These are phyloP conservation scores for Daphoenositta chrysoptera DNA, from an alignment of 2,113 vertebrate genomes.

Conservation along the genomic window DNA sequence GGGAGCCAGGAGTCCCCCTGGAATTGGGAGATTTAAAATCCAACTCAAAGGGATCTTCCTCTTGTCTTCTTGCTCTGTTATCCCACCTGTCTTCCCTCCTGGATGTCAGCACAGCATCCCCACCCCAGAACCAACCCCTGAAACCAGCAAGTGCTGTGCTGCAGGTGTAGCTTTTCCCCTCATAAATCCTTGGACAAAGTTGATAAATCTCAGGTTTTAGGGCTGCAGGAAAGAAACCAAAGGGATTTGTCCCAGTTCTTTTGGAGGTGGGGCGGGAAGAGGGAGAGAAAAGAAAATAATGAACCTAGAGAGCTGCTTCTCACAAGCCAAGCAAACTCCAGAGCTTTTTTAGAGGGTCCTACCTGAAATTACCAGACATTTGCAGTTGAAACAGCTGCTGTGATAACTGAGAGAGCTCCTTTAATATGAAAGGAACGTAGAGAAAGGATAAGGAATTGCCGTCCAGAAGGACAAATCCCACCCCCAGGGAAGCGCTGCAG, in stretches of 20 bases:
- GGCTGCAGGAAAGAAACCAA: neutral
- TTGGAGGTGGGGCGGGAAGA: fast-evolving
- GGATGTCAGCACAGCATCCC: neutral
- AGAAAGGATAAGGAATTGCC: fast-evolving
- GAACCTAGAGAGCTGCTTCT: neutral
- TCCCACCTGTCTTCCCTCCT: neutral
- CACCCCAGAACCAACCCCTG: neutral
- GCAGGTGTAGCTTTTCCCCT: neutral
- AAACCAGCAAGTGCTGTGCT: neutral
- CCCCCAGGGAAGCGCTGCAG: fast-evolving
- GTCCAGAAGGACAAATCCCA: neutral
- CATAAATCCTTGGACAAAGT: neutral
- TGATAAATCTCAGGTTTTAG: neutral
- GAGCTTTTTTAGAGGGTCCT: neutral
- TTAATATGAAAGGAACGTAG: neutral
- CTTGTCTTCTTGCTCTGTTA: neutral
- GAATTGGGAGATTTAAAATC: neutral
- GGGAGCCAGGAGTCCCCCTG: neutral
- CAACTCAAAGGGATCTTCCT: neutral
- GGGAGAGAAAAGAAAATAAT: neutral
- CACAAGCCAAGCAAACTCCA: neutral
- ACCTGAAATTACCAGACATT: neutral
- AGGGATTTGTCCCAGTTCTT: neutral
- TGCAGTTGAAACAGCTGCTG: neutral
- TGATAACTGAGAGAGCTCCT: neutral